These are phyloP conservation scores for Stenoptilia bipunctidactyla DNA, from an alignment of 2,888 invertebrate species.

Conservation along the genomic window DNA sequence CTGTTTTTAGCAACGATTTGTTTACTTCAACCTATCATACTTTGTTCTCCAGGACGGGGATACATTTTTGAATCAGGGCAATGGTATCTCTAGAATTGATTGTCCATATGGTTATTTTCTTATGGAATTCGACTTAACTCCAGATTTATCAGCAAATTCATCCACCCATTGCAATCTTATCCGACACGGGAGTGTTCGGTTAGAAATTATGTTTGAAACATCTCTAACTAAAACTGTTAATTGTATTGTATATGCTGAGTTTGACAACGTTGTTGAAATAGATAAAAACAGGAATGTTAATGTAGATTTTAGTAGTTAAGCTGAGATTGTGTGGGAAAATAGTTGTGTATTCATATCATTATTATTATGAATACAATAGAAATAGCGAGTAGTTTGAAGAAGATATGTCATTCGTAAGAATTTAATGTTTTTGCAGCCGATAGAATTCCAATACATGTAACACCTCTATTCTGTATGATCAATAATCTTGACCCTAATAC, in stretches of 20 bases:
- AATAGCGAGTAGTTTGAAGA: conserved; percentile 3
- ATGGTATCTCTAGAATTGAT: conserved; percentile 17
- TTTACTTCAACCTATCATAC: conserved; percentile 12
- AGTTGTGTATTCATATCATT: neutral
- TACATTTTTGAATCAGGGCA: conserved; percentile 19
- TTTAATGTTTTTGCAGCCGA: conserved; percentile 11
- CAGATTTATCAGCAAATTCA: conserved; percentile 16
- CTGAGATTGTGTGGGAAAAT: conserved; percentile 1
- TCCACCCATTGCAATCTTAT: conserved; percentile 17
- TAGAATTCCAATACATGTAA: conserved; percentile 4
- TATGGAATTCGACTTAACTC: conserved; percentile 19
- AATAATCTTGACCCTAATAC: conserved; percentile 17
- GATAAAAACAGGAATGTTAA: conserved; percentile 10
- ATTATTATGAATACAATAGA: conserved; percentile 7
- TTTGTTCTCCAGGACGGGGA: conserved; percentile 18
- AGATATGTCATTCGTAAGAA: conserved; percentile 1
- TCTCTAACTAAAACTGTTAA: conserved; percentile 17
- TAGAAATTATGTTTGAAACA: conserved; percentile 18
- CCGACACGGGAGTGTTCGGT: conserved; percentile 16
- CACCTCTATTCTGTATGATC: conserved; percentile 1
- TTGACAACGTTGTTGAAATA: conserved; percentile 18
- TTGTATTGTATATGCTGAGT: conserved; percentile 18
- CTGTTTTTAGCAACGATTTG: conserved; percentile 7
- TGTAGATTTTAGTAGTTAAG: conserved; percentile 11
- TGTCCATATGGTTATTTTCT: conserved; percentile 17